Base-by-base conservation (phyloP, 2,888 invertebrate genomes). In the Scaptomyza flava region DNA sequence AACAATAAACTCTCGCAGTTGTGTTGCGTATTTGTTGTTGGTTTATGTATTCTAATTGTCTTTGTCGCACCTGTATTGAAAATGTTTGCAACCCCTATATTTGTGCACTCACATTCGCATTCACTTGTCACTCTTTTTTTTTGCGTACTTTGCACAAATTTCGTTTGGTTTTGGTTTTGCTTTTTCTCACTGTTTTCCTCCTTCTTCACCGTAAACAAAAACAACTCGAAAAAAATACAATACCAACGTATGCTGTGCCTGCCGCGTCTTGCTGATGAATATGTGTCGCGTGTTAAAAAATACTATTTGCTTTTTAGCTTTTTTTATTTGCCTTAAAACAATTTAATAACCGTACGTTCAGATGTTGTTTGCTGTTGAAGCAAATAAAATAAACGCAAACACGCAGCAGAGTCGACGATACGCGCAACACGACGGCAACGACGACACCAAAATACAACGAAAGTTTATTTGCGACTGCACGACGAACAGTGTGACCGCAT, bases 391-490 rank as follows among this genome's bases (percentile, higher is more conserved):
- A 71, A 72, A 74, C 68, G 67, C 42, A 56, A 42, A 23, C 3
- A 23, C 68, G 41, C 33, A 31, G 30, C 41, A 23, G n/a, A 52
- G 6, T 45, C 56, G 52, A 64, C 62, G 59, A 70, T 56, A 73
- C 70, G 62, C 74, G 75, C 75, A 60, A 63, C 57, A 58, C 74
- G 59, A 74, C 70, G 73, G 43, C 59, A 74, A 50, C 61, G 54
- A 62, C 75, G 62, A 71, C 56, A 76, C 67, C 74, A 75, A 74
- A 74, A 74, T 76, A 74, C 63, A 63, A 75, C 71, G 63, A 71
- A 71, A 58, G 46, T 68, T 56, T 34, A 52, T 66, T 34, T 41
- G 71, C 75, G 50, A 62, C 57, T 70, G 42, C 27, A 42, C 45
- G 9, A 9, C 20, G 9, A 8, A 23, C 52, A 52, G 66, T 62